These are phyloP conservation scores for Drosophila rhopaloa DNA, from an alignment of 1,140 invertebrate species.

Conservation along the genomic window DNA sequence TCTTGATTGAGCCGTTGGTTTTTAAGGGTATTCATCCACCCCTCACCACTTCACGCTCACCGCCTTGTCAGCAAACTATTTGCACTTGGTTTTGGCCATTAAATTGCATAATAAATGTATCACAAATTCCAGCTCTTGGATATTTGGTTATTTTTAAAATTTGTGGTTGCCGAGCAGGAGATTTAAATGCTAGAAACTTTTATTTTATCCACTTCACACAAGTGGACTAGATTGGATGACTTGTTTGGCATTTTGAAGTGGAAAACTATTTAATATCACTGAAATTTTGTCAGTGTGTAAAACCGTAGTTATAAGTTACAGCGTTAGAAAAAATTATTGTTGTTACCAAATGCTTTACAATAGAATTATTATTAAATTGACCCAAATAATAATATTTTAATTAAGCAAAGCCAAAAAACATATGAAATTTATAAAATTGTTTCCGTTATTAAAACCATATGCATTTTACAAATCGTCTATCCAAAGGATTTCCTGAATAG, in stretches of 20 bases:
- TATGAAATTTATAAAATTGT: too few species aligned
- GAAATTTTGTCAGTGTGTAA: not conserved
- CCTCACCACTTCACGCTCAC: not conserved
- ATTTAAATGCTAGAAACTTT: conserved; percentile 12
- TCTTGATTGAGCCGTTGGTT: conserved; percentile 76
- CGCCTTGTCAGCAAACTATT: conserved; percentile 68
- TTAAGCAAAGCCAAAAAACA: too few species aligned
- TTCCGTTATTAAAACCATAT: too few species aligned
- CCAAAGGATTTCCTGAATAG: not conserved
- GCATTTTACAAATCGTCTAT: too few species aligned
- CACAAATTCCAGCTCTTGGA: conserved; percentile 38
- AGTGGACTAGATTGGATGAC: conserved; percentile 10
- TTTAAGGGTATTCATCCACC: conserved; percentile 32
- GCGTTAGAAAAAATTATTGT: too few species aligned
- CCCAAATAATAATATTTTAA: not conserved
- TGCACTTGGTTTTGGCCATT: conserved; percentile 76
- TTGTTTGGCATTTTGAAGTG: not conserved
- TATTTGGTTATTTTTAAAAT: conserved; percentile 61
- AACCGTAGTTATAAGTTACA: too few species aligned
- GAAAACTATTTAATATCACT: not conserved
- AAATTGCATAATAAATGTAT: conserved; percentile 77
- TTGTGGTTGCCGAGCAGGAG: conserved; percentile 18
- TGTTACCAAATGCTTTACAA: too few species aligned
- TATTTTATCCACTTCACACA: conserved; percentile 7
- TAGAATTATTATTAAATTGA: not conserved